phyloP scores from a whole-genome alignment of 1,140 invertebrate species.

The Leucophenga varia region DNA sequence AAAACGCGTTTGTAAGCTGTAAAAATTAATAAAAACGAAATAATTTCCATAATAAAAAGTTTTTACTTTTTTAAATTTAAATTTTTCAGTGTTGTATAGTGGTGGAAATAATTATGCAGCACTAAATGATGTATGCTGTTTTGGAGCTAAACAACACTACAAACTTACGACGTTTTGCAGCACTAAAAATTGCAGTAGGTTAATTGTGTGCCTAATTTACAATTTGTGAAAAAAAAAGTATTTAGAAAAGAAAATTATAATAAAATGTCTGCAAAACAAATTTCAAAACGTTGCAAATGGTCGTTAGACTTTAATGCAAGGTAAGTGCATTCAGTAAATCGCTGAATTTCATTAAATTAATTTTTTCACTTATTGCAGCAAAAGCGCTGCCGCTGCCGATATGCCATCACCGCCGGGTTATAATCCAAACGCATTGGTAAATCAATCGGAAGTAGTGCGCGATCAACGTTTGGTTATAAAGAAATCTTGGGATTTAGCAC shows the following conservation, averaged over 20 bases:
- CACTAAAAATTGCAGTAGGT: slow-evolving; percentile 1
- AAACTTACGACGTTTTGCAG: not conserved
- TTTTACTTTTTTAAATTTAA: too few species aligned
- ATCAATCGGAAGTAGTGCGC: slow-evolving; percentile 73
- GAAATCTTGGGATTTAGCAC: slow-evolving; percentile 96
- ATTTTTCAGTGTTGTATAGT: slow-evolving; percentile 4
- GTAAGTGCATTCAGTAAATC: slow-evolving; percentile 14
- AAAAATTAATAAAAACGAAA: too few species aligned
- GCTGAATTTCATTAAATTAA: not conserved
- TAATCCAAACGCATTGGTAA: slow-evolving; percentile 69
- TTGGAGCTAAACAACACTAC: slow-evolving; percentile 18
- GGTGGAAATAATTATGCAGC: too few species aligned
- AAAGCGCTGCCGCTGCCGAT: slow-evolving; percentile 57
- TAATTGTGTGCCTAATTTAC: slow-evolving; percentile 21
- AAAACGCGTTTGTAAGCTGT: too few species aligned
- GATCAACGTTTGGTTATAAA: slow-evolving; percentile 85
- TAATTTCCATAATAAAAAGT: too few species aligned
- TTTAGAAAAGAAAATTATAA: slow-evolving; percentile 10
- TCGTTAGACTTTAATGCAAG: slow-evolving; percentile 44
- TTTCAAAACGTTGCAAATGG: slow-evolving; percentile 48
- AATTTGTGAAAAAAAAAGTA: not conserved
- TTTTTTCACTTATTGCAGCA: slow-evolving; percentile 24
- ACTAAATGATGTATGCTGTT: slow-evolving; percentile 7
- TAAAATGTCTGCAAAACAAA: slow-evolving; percentile 47
- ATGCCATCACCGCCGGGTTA: slow-evolving; percentile 82